Evolutionary conservation across 2,888 invertebrate species (phyloP), one percentile per base, ranked within the genome.

Genomic region (Tachina fera): DNA sequence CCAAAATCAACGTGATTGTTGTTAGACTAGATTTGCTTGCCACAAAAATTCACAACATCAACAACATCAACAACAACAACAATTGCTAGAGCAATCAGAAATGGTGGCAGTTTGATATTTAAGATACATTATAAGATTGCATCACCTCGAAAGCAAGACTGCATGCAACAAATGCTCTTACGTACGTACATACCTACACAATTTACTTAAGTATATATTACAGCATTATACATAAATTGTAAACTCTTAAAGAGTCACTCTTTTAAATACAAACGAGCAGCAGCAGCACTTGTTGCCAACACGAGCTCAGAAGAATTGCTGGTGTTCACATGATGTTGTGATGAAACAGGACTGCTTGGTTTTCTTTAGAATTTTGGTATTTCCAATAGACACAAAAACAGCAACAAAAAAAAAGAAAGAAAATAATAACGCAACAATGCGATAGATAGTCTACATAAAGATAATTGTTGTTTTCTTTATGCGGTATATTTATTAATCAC

Each of bases 1-100:
- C 47, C 53, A 56, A 19, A 74, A 45, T 76, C 72, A 83, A 67
- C 71, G 83, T 76, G 83, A 86, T 86, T 86, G 83, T 83, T 86
- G 86, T 86, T 83, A 86, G 83, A 86, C 86, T 80, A 83, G 79
- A 86, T 86, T 83, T 86, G 79, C 67, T 68, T 31, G 67, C 79
- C 53, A 63, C 53, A 61, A 31, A 31, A 31, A 63, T n/a, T 10
- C 31, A 65, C 67, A 45, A 49, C 65, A 49, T 51, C 31, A 45
- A 43, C 65, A 49, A 58, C n/a, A n/a, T n/a, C n/a, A n/a, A n/a
- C n/a, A n/a, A 49, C 65, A 49, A 58, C 31, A 45, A 43, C 65
- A 49, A 58, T 63, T 58, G 79, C 13, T 51, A 58, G 9, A 39
- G 72, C 67, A 61, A 74, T 74, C 72, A 78, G 58, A 47, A 78